phyloP scores from a whole-genome alignment of 2,797 vertebrate species.

The Euthynnus affinis region DNA sequence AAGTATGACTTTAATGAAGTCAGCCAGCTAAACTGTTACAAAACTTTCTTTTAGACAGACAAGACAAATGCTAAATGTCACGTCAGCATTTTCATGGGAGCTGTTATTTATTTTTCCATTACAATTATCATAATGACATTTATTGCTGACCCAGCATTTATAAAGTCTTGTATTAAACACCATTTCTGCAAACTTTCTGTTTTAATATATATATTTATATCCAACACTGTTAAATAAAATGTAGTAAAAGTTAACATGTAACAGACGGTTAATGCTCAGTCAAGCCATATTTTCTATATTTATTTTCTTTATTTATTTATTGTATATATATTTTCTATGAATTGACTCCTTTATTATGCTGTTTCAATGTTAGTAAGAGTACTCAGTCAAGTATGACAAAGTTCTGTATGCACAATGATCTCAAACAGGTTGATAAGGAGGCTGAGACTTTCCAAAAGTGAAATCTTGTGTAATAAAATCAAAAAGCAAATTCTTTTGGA shows the following conservation, averaged over 20 bases:
- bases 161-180: background rate
- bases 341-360: background rate
- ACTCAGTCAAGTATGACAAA: background rate
- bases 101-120: slow-evolving; percentile 19
- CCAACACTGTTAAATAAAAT: background rate
- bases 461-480: too few relatives aligned
- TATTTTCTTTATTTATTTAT: too few relatives aligned
- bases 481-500: too few relatives aligned
- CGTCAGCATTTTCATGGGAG: slow-evolving; percentile 13
- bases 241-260: background rate
- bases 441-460: too few relatives aligned
- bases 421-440: background rate
- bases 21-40: slow-evolving; percentile 3
- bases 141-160: background rate
- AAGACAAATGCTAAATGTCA: slow-evolving; percentile 31
- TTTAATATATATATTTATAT: slow-evolving; percentile 4
- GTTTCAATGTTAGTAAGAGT: background rate
- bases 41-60: slow-evolving; percentile 8
- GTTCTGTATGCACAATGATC: background rate
- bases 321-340: too few relatives aligned
- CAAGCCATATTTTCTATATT: background rate
- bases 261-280: background rate
- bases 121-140: slow-evolving; percentile 35
- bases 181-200: background rate
- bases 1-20: slow-evolving; percentile 5